Conservation (phyloP, 2,888 invertebrate species). For the Hylaea fasciaria region DNA sequence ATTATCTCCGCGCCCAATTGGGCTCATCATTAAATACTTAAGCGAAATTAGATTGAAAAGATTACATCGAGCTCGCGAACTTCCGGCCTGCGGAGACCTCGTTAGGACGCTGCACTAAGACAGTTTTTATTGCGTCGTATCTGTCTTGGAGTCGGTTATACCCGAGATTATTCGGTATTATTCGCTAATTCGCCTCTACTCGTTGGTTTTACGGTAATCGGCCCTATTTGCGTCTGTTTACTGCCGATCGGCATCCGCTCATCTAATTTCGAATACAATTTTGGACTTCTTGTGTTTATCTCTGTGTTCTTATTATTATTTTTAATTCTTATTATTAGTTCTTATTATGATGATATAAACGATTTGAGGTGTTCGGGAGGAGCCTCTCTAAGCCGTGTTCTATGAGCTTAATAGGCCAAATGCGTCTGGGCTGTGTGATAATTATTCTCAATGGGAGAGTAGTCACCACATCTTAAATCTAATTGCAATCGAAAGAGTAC, state of each 20-base stretch:
- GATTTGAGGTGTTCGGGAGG: not conserved
- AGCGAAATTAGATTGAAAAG: constrained; percentile 44
- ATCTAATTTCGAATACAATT: constrained; percentile 42
- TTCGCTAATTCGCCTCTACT: constrained; percentile 55
- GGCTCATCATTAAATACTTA: constrained; percentile 34
- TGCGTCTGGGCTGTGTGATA: no score
- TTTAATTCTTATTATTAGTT: no score
- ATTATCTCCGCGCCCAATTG: constrained; percentile 41
- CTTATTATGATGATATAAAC: no score
- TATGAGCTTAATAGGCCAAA: no score
- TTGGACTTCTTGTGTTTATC: constrained; percentile 14
- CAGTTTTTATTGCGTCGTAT: constrained; percentile 34
- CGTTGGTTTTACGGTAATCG: constrained; percentile 53
- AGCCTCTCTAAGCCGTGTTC: no score
- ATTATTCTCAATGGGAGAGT: no score
- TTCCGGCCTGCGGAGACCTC: constrained; percentile 12
- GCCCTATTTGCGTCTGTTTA: constrained; percentile 53
- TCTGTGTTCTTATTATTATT: constrained; percentile 1
- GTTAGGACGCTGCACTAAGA: constrained; percentile 35
- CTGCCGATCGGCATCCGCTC: constrained; percentile 47
- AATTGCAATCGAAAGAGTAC: no score
- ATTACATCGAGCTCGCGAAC: constrained; percentile 36
- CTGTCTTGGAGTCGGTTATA: constrained; percentile 40
- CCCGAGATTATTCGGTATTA: constrained; percentile 41
- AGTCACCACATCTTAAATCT: no score